Conservation (phyloP, 2,113 vertebrate genomes). For the Columbina picui region DNA sequence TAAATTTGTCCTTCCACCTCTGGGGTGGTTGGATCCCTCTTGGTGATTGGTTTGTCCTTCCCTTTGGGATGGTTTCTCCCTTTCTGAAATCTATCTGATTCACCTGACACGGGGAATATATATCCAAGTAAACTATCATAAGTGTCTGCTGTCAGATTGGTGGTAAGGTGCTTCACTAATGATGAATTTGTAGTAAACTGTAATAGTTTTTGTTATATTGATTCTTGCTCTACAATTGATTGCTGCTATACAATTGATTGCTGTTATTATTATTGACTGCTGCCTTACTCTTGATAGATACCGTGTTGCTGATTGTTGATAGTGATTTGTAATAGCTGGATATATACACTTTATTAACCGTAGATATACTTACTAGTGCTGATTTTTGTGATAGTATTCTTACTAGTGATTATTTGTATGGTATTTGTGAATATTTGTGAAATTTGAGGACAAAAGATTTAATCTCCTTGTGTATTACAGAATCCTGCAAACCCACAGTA, state of each 20-base stretch:
- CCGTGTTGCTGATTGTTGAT: not conserved
- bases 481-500: not conserved
- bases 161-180: not conserved
- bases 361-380: not conserved
- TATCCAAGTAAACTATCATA: not conserved
- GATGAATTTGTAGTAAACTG: not conserved
- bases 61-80: not conserved
- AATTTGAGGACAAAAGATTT: not conserved
- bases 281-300: not conserved
- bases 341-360: not conserved
- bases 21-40: not conserved
- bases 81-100: not conserved
- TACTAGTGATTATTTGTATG: not conserved
- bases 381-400: not conserved
- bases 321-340: not conserved
- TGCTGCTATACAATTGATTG: not conserved
- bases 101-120: not conserved
- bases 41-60: not conserved
- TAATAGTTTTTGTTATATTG: not conserved
- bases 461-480: not conserved
- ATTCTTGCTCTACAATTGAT: not conserved
- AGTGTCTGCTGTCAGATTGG: not conserved
- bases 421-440: not conserved
- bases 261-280: not conserved
- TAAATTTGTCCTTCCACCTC: not conserved